Percentiles rank a stretch among this genome's conserved stretches.
phyloP scores from a whole-genome alignment of 2,888 invertebrate species.

The Pinctada fucata region DNA sequence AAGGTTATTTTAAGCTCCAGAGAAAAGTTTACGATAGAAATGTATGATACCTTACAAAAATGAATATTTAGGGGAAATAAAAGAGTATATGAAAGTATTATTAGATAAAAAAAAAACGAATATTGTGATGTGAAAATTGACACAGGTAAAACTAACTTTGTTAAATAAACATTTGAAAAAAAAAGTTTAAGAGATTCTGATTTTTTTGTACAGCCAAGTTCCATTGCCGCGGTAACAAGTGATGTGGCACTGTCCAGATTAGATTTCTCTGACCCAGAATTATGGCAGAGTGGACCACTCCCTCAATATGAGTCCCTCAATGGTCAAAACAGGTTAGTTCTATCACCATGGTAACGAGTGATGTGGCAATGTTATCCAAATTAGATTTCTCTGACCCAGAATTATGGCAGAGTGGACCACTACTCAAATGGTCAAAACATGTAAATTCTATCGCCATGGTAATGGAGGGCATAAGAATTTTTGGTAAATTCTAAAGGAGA shows the following conservation, averaged over 20 bases:
- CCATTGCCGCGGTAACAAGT: constrained; percentile 87
- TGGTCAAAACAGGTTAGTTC: constrained; percentile 87
- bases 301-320: constrained; percentile 92
- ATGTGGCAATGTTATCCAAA: constrained; percentile 89
- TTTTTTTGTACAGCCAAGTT: constrained; percentile 82
- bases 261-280: constrained; percentile 92
- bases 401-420: constrained; percentile 92
- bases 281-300: constrained; percentile 93
- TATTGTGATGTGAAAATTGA: no score
- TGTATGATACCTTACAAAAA: no score
- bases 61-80: no score
- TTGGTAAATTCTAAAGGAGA: no score
- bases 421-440: constrained; percentile 93
- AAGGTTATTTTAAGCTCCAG: no score
- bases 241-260: constrained; percentile 90
- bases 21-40: no score
- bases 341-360: constrained; percentile 78
- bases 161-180: no score
- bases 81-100: no score
- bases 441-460: constrained; percentile 47
- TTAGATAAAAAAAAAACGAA: no score
- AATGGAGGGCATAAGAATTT: no score
- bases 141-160: no score
- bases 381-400: constrained; percentile 94
- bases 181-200: no score